phyloP scores from a whole-genome alignment of 2,113 vertebrate genomes.

The Clarias batrachus region DNA sequence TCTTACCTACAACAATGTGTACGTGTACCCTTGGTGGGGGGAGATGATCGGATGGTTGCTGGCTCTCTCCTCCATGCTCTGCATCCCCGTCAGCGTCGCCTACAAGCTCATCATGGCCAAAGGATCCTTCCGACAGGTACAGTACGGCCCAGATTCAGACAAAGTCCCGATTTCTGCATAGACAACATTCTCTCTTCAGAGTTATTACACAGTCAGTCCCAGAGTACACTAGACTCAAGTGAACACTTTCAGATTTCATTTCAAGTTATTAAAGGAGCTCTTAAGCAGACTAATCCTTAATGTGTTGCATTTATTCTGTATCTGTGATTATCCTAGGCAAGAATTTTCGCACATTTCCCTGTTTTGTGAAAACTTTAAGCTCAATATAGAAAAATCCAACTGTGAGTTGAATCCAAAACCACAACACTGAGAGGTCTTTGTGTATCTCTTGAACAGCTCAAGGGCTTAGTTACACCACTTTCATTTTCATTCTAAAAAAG shows the following conservation, averaged over 20 bases:
- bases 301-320: not conserved
- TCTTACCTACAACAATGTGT: constrained; percentile 78
- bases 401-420: not conserved
- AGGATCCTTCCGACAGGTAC: constrained; percentile 75
- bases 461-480: not conserved
- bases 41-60: constrained; percentile 80
- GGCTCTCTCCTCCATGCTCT: constrained; percentile 81
- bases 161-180: not conserved
- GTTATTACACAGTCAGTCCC: too few species aligned
- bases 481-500: not conserved
- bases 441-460: not conserved
- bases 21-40: constrained; percentile 83
- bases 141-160: constrained; percentile 4
- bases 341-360: not conserved
- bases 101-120: constrained; percentile 77
- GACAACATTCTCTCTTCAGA: not conserved
- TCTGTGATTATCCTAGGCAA: not conserved
- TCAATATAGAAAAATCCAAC: not conserved
- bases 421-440: not conserved
- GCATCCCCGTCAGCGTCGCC: constrained; percentile 75
- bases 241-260: not conserved
- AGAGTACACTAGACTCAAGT: not conserved
- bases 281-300: not conserved
- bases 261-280: not conserved
- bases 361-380: not conserved